These are phyloP conservation scores for Oryzias curvinotus DNA, from an alignment of 2,113 vertebrate species.

Conservation along the genomic window DNA sequence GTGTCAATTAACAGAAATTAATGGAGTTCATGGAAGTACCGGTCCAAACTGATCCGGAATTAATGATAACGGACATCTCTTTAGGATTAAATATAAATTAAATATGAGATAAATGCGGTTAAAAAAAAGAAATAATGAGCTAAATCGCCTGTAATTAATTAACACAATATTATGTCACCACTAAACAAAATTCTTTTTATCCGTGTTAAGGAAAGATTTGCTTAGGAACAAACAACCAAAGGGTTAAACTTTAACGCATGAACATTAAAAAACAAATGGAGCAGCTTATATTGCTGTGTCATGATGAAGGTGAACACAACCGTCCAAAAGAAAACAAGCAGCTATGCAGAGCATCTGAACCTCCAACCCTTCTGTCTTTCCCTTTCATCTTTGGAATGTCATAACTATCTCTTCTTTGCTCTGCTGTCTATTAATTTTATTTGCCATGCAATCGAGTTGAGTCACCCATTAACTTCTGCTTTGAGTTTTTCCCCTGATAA, in stretches of 20 bases:
- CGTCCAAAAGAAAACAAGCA: background rate
- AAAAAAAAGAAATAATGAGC: too few relatives aligned
- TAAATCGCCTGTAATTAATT: too few relatives aligned
- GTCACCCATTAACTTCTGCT: background rate
- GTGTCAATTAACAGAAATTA: too few relatives aligned
- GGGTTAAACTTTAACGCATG: background rate
- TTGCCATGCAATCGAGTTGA: background rate
- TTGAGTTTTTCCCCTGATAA: conserved; percentile 1
- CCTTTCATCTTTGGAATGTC: conserved; percentile 18
- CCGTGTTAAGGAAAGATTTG: too few relatives aligned
- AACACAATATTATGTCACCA: too few relatives aligned
- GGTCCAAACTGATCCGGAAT: too few relatives aligned
- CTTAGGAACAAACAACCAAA: too few relatives aligned
- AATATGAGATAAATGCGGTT: too few relatives aligned
- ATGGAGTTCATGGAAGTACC: too few relatives aligned
- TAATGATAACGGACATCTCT: too few relatives aligned
- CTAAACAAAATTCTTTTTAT: too few relatives aligned
- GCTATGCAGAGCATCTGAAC: background rate
- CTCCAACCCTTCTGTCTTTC: background rate
- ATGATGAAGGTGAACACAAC: background rate
- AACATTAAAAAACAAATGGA: background rate
- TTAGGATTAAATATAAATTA: too few relatives aligned
- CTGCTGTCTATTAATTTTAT: conserved; percentile 1
- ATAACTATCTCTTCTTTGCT: background rate
- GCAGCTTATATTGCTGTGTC: background rate